These are phyloP conservation scores for Chorisops tibialis DNA, from an alignment of 2,888 invertebrate genomes.

Conservation along the genomic window DNA sequence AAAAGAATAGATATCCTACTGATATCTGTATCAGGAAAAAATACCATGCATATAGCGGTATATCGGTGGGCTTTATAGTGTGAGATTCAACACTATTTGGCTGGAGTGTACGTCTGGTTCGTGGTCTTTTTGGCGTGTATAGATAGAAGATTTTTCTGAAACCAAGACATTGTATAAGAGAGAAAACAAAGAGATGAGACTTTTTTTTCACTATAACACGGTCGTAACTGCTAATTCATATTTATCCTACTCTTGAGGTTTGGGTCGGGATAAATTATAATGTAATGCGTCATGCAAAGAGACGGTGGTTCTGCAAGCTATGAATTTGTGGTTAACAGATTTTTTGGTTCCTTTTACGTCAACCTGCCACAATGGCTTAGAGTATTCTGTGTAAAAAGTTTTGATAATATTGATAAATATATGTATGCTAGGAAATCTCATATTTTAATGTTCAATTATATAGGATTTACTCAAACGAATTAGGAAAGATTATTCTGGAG, in stretches of 20 bases:
- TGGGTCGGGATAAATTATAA: slow-evolving; percentile 38
- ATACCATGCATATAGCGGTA: too few species aligned
- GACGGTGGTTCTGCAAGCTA: slow-evolving; percentile 4
- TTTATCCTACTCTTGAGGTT: slow-evolving; percentile 37
- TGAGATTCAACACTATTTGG: too few species aligned
- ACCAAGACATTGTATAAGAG: not conserved
- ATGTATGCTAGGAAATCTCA: too few species aligned
- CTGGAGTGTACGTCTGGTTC: too few species aligned
- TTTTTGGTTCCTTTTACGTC: not conserved
- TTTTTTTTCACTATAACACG: not conserved
- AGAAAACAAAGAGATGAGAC: not conserved
- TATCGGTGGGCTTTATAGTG: too few species aligned
- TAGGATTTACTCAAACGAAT: too few species aligned
- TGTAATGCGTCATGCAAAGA: slow-evolving; percentile 28
- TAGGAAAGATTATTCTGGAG: too few species aligned
- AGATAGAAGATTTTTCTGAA: slow-evolving; percentile 17
- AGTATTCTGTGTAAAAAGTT: not conserved
- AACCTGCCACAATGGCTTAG: not conserved
- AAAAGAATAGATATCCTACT: not conserved
- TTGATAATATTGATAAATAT: too few species aligned
- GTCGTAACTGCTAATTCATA: slow-evolving; percentile 37
- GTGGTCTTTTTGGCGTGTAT: too few species aligned
- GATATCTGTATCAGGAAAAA: not conserved
- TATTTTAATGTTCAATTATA: too few species aligned
- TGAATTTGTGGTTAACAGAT: slow-evolving; percentile 1